Evolutionary conservation across 2,113 vertebrate genomes (phyloP).

Genomic region (Heterotilapia buettikoferi): DNA sequence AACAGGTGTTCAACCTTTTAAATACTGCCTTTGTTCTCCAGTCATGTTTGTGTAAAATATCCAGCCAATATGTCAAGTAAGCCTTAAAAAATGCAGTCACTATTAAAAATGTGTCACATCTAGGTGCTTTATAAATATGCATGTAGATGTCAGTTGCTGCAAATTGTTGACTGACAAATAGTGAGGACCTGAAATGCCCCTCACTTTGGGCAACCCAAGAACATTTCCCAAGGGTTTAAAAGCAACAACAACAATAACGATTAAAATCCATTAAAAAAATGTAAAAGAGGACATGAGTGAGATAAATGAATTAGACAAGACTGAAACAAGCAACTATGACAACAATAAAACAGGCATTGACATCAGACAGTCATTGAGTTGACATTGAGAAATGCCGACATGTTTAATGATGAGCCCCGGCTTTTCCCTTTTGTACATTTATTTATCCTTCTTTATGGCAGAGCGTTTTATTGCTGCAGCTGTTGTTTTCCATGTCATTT

Average conservation of each 20-base stretch:
- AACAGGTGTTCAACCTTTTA: background rate
- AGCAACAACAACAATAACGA: background rate
- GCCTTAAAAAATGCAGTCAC: background rate
- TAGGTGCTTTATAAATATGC: background rate
- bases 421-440: constrained; percentile 44
- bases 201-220: background rate
- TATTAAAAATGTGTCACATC: background rate
- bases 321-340: background rate
- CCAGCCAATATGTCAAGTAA: background rate
- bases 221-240: background rate
- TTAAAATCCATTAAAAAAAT: background rate
- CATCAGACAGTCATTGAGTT: constrained; percentile 18
- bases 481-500: constrained; percentile 66
- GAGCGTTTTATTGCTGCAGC: constrained; percentile 65
- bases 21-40: background rate
- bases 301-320: constrained; percentile 9
- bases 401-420: constrained; percentile 37
- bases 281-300: background rate
- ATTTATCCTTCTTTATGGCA: constrained; percentile 55
- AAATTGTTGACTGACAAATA: constrained; percentile 9
- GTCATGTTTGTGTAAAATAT: background rate
- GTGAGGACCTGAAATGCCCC: background rate
- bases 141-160: background rate
- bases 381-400: constrained; percentile 19
- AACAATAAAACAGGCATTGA: background rate